Percentiles rank a stretch among this genome's conserved stretches.
These are phyloP conservation scores for Ochotona princeps DNA, from an alignment of 2,113 vertebrate genomes.

Conservation along the genomic window DNA sequence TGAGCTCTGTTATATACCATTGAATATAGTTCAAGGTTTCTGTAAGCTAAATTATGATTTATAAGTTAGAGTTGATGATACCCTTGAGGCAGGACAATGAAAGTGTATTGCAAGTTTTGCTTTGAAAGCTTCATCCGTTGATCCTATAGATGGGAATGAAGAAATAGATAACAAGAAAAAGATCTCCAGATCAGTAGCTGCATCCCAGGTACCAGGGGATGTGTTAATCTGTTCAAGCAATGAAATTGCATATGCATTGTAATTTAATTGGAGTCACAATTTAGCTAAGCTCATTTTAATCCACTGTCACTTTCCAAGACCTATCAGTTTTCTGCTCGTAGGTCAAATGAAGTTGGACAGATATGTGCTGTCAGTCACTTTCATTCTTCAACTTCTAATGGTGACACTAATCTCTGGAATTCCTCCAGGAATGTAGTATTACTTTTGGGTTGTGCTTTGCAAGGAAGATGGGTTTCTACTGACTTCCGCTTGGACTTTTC, in stretches of 20 bases:
- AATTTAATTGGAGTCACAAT: background rate
- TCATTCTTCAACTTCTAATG: background rate
- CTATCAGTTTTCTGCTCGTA: background rate
- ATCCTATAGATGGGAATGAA: background rate
- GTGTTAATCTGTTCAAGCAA: background rate
- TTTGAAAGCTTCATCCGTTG: background rate
- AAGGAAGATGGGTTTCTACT: background rate
- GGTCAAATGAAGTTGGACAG: background rate
- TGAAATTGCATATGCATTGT: background rate
- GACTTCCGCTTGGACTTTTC: background rate
- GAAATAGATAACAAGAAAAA: background rate
- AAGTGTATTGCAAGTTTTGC: background rate
- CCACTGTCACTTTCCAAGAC: background rate
- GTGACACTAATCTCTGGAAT: background rate
- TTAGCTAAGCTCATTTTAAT: background rate
- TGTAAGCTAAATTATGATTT: background rate
- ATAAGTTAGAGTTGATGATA: background rate
- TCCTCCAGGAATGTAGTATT: background rate
- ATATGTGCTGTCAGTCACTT: background rate
- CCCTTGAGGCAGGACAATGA: background rate
- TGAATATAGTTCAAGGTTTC: background rate
- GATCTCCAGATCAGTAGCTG: background rate
- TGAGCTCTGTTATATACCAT: background rate
- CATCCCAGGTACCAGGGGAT: background rate
- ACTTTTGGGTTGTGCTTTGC: background rate